Evolutionary conservation across 2,797 vertebrate species (phyloP).

Genomic region (Pampus argenteus): DNA sequence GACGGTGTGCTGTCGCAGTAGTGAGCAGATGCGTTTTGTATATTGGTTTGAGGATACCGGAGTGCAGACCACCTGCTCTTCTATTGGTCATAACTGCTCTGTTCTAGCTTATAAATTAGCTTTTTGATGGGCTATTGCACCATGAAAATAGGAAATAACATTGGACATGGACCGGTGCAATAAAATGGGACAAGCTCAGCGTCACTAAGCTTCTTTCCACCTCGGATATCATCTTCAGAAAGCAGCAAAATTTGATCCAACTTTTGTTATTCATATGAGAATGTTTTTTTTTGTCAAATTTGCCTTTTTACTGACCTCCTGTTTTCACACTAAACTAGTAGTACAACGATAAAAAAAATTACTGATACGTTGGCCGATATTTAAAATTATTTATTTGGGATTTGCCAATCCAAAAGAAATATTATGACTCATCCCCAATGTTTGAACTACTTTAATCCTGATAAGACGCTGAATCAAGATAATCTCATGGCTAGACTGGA

Average conservation of each 20-base stretch:
- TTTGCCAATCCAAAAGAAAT: constrained; percentile 33
- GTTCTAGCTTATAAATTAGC: background rate
- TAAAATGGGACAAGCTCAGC: background rate
- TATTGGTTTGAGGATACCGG: background rate
- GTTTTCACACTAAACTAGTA: no score
- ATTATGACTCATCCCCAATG: constrained; percentile 43
- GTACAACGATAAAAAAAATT: no score
- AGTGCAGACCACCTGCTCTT: background rate
- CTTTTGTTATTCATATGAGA: background rate
- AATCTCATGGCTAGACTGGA: constrained; percentile 53
- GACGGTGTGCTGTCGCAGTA: background rate
- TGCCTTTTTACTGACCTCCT: no score
- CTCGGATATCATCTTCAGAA: background rate
- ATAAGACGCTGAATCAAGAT: constrained; percentile 53
- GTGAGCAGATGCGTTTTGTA: background rate
- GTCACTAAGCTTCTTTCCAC: background rate
- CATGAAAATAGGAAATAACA: background rate
- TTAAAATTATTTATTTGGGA: no score
- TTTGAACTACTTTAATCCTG: constrained; percentile 57
- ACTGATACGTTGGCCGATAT: no score
- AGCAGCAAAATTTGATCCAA: no score
- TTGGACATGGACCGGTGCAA: background rate
- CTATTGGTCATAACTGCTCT: background rate
- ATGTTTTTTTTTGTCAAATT: no score
- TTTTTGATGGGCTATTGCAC: background rate